A percentile compares a stretch with the other conserved stretches of the same genome.
phyloP scores from a whole-genome alignment of 1,140 invertebrate species.

The Dinoponera quadriceps region DNA sequence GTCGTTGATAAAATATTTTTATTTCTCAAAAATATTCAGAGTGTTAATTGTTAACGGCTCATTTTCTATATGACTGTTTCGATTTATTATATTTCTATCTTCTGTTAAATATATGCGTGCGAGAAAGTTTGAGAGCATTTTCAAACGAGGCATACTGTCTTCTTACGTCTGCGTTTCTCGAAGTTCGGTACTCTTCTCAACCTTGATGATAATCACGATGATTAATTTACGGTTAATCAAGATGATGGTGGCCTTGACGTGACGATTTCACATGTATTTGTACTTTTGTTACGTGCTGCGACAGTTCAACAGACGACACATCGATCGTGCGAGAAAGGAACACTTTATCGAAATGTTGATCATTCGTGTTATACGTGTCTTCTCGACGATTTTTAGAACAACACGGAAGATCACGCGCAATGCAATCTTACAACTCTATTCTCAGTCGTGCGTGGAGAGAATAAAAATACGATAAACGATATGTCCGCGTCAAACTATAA shows the following conservation, averaged over 20 bases:
- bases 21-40: too few relatives aligned
- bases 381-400: slow-evolving; percentile 14
- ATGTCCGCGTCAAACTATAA: too few relatives aligned
- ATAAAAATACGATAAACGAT: too few relatives aligned
- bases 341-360: background rate
- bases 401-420: background rate
- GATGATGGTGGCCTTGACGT: slow-evolving; percentile 42
- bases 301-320: background rate
- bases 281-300: slow-evolving; percentile 45
- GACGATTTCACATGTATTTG: slow-evolving; percentile 58
- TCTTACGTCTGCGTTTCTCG: background rate
- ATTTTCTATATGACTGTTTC: too few relatives aligned
- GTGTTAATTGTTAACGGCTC: too few relatives aligned
- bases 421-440: background rate
- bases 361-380: background rate
- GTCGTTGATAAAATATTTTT: too few relatives aligned
- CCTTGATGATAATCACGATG: background rate
- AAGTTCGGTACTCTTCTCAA: background rate
- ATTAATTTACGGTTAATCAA: background rate
- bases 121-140: too few relatives aligned
- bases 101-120: too few relatives aligned
- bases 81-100: too few relatives aligned
- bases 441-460: too few relatives aligned
- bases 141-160: background rate
- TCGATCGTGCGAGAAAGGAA: background rate